Percentiles rank a stretch among this genome's conserved stretches.
These are phyloP conservation scores for Theonella swinhoei DNA, from an alignment of 37 sponge, comb jelly and placozoan genomes.

Conservation along the genomic window DNA sequence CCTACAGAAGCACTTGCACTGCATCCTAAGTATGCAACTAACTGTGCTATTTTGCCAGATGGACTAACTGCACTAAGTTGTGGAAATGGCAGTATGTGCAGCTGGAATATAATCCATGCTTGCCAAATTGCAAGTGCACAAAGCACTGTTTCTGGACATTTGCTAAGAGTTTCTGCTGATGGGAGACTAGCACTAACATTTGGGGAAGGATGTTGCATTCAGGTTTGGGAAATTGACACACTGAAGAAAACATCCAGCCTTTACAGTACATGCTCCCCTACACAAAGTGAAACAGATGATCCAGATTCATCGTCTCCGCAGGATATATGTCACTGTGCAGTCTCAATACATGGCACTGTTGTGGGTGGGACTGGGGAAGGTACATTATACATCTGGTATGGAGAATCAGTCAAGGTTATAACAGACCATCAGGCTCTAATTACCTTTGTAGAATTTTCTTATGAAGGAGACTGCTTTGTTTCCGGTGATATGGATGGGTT, in stretches of 20 bases:
- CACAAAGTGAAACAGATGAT: not conserved
- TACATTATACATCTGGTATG: constrained; percentile 28
- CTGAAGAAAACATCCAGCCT: not conserved
- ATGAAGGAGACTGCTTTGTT: constrained; percentile 13
- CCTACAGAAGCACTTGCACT: not conserved
- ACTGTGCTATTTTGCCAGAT: not conserved
- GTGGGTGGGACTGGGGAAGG: constrained; percentile 48
- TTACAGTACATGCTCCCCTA: no score
- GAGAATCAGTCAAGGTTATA: not conserved
- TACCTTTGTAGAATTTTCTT: constrained; percentile 14
- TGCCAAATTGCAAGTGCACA: not conserved
- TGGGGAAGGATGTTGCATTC: constrained; percentile 30
- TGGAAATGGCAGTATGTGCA: constrained; percentile 7
- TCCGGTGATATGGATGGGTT: constrained; percentile 47
- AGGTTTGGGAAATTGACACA: constrained; percentile 30
- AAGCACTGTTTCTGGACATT: not conserved
- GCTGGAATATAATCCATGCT: not conserved
- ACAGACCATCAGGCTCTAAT: constrained; percentile 19
- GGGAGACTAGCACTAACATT: constrained; percentile 20
- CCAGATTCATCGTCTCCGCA: constrained; percentile 18
- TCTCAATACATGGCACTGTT: constrained; percentile 14
- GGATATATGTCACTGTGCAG: constrained; percentile 47
- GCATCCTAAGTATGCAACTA: constrained; percentile 2
- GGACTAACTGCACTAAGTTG: constrained; percentile 7
- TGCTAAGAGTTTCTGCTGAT: constrained; percentile 27